Percentiles rank a stretch among this genome's conserved stretches.
These are phyloP conservation scores for Philhelius pedissequus DNA, from an alignment of 2,888 invertebrate genomes.

Conservation along the genomic window DNA sequence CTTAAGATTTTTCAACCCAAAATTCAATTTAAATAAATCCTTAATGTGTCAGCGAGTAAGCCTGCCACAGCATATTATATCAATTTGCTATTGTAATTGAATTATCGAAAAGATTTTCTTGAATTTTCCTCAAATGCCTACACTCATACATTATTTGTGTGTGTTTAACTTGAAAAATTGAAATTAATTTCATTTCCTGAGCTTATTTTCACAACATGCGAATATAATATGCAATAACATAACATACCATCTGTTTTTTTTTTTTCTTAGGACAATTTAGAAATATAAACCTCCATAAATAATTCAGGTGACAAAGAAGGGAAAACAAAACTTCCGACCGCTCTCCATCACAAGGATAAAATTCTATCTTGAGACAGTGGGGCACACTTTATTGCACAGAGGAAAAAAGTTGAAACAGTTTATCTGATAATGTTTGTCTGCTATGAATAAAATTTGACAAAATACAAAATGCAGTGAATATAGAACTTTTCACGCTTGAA, in stretches of 20 bases:
- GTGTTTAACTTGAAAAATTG: background rate
- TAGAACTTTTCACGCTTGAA: too few species aligned
- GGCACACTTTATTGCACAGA: rapidly evolving
- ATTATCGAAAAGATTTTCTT: background rate
- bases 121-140: background rate
- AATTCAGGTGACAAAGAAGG: conserved; percentile 38
- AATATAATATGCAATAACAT: background rate
- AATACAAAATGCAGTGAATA: too few species aligned
- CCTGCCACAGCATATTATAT: background rate
- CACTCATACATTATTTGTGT: too few species aligned
- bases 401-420: background rate
- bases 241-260: conserved; percentile 24
- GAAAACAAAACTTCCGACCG: background rate
- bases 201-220: background rate
- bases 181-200: background rate
- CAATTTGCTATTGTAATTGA: background rate
- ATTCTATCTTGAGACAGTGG: background rate
- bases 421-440: too few species aligned
- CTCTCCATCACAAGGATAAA: background rate
- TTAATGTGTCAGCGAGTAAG: background rate
- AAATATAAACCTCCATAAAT: conserved; percentile 46
- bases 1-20: too few species aligned
- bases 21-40: background rate
- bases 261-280: conserved; percentile 10
- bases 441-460: too few species aligned